A percentile compares a stretch with the other conserved stretches of the same genome.
Evolutionary conservation across 1,140 invertebrate genomes (phyloP).

Genomic region (Drosophila lacteicornis): DNA sequence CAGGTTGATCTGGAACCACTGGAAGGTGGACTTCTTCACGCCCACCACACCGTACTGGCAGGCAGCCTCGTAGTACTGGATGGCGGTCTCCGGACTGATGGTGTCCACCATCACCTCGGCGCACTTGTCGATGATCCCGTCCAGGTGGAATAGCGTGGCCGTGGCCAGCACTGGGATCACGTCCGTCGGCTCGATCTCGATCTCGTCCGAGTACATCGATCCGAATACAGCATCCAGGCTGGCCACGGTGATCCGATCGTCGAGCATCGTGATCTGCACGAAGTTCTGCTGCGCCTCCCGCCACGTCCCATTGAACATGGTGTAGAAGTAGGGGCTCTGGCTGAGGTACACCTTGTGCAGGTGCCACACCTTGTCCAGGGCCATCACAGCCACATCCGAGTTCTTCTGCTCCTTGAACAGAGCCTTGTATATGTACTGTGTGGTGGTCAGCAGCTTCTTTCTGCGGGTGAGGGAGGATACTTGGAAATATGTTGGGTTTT

Average conservation of each 20-base stretch:
- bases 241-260: constrained; percentile 90
- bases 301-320: constrained; percentile 94
- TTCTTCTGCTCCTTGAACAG: constrained; percentile 91
- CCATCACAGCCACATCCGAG: constrained; percentile 91
- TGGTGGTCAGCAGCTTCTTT: constrained; percentile 90
- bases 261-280: constrained; percentile 90
- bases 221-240: constrained; percentile 91
- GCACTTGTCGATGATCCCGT: constrained; percentile 91
- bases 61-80: constrained; percentile 89
- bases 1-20: constrained; percentile 90
- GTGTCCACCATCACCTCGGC: constrained; percentile 91
- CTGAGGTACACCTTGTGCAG: constrained; percentile 92
- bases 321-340: constrained; percentile 93
- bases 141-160: constrained; percentile 91
- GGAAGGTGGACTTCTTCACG: constrained; percentile 88
- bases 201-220: constrained; percentile 92
- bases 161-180: constrained; percentile 91
- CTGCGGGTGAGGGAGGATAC: constrained; percentile 82
- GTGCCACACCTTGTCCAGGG: constrained; percentile 90
- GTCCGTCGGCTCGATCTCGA: constrained; percentile 89
- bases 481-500: neutral
- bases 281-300: constrained; percentile 89
- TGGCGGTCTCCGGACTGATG: constrained; percentile 89
- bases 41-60: constrained; percentile 89
- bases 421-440: constrained; percentile 92